Conservation (phyloP, 2,113 vertebrate species). For the Zosterops hypoxanthus region DNA sequence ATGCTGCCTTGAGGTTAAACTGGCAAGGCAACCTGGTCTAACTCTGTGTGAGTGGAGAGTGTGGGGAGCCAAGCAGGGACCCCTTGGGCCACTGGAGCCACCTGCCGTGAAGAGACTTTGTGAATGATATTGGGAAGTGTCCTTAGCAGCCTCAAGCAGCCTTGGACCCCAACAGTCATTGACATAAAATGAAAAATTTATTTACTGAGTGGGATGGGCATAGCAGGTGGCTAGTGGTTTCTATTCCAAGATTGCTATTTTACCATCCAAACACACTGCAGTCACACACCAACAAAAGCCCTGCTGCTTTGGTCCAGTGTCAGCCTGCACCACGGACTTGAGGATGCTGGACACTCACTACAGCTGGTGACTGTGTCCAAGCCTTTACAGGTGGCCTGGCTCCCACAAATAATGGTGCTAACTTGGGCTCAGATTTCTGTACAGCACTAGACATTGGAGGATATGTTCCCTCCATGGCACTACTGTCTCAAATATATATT, state of each 20-base stretch:
- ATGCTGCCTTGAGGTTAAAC: background rate
- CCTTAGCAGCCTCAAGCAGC: background rate
- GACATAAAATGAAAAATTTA: background rate
- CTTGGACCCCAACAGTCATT: background rate
- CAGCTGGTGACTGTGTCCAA: background rate
- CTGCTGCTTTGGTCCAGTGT: background rate
- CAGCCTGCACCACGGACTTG: background rate
- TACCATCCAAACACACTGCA: background rate
- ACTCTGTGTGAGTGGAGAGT: background rate
- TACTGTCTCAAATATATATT: background rate
- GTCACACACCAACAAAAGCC: background rate
- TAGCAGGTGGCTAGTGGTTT: background rate
- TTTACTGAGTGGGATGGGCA: background rate
- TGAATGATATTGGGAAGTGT: background rate
- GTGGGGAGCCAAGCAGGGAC: background rate
- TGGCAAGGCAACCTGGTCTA: background rate
- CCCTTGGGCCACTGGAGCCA: background rate
- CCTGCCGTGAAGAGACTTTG: background rate
- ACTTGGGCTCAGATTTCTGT: background rate
- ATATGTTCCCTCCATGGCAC: background rate
- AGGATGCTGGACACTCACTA: background rate
- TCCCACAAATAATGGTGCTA: background rate
- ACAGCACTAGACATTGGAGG: accelerated
- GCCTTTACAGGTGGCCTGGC: background rate
- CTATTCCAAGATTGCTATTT: background rate